A percentile compares a stretch with the other conserved stretches of the same genome.
Conservation (phyloP, 2,888 invertebrate genomes). For the Danaus chrysippus region DNA sequence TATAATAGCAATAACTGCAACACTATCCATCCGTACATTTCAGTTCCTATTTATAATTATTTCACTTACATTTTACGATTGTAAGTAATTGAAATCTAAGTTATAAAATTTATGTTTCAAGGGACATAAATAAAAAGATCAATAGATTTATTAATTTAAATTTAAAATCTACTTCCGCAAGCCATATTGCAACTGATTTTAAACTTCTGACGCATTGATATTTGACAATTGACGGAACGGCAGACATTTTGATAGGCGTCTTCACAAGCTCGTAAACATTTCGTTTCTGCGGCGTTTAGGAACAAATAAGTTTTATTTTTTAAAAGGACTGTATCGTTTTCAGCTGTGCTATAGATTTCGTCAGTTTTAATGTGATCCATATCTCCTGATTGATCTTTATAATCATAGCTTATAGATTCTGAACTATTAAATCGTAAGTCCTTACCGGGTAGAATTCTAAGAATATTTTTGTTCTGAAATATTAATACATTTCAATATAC, state of each 20-base stretch:
- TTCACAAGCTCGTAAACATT: constrained; percentile 43
- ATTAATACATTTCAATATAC: too few species aligned
- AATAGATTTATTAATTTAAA: constrained; percentile 18
- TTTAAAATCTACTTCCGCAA: constrained; percentile 40
- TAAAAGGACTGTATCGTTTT: constrained; percentile 3
- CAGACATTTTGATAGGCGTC: constrained; percentile 36
- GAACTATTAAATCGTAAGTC: too few species aligned
- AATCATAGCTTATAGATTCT: too few species aligned
- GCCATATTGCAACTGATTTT: constrained; percentile 39
- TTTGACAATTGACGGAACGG: constrained; percentile 33
- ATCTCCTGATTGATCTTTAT: too few species aligned
- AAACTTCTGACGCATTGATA: constrained; percentile 34
- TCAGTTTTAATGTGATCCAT: constrained; percentile 24
- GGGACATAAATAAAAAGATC: background rate
- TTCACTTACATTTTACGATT: background rate
- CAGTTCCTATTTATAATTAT: background rate
- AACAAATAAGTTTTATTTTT: background rate
- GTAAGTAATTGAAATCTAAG: background rate
- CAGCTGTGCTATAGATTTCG: constrained; percentile 16
- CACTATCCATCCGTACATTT: constrained; percentile 1
- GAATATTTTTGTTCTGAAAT: too few species aligned
- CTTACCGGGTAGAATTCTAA: too few species aligned
- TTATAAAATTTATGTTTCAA: constrained; percentile 1
- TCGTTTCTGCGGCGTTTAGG: constrained; percentile 7
- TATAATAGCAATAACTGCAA: constrained; percentile 13